Evolutionary conservation across 2,797 vertebrate species (phyloP).

Genomic region (Thalassophryne amazonica): DNA sequence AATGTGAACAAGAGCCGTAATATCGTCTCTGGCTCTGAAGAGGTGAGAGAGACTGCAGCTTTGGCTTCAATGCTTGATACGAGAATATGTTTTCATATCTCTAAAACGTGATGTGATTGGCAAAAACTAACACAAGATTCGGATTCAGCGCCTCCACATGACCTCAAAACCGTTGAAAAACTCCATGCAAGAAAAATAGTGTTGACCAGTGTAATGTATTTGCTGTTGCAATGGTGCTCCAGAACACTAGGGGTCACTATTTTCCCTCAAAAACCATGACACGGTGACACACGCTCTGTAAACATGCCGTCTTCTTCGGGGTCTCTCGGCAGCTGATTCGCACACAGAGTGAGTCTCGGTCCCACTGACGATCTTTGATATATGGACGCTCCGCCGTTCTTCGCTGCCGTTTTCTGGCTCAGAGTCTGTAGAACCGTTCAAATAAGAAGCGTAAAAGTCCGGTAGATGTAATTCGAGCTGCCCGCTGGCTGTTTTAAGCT

Average conservation of each 20-base stretch:
- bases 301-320: too few species aligned
- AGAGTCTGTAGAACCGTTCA: rapidly evolving
- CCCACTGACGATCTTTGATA: slow-evolving; percentile 19
- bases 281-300: too few species aligned
- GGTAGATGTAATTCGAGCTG: neutral
- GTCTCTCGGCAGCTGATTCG: neutral
- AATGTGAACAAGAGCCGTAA: too few species aligned
- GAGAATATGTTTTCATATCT: too few species aligned
- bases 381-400: neutral
- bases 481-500: neutral
- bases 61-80: too few species aligned
- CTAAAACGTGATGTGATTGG: too few species aligned
- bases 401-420: neutral
- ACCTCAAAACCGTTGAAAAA: too few species aligned
- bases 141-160: too few species aligned
- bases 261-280: neutral
- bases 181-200: too few species aligned
- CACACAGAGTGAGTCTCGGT: neutral
- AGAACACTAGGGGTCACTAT: slow-evolving; percentile 24
- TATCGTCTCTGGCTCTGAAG: too few species aligned
- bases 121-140: too few species aligned
- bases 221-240: neutral
- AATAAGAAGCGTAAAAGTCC: neutral
- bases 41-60: too few species aligned
- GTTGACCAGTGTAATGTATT: neutral